Evolutionary conservation across 2,113 vertebrate species (phyloP), one percentile per base, ranked within the genome.

Genomic region (Pao palembangensis): DNA sequence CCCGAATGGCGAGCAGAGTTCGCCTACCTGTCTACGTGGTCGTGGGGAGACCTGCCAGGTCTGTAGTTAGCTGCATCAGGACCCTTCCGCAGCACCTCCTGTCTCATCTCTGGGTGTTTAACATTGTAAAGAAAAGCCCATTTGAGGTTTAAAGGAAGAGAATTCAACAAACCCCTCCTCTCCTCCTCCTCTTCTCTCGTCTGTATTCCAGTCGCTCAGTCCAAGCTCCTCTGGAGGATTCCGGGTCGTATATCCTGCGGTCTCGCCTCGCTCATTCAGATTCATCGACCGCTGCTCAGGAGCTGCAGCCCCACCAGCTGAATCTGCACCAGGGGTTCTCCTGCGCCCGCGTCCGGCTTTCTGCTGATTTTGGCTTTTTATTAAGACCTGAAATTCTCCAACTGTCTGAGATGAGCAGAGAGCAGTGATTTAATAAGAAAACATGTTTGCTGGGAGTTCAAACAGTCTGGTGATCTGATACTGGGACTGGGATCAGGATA

Each of bases 301-400:
- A 60, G 65, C 48, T 38, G 44, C 25, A 73, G 75, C 78, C 85
- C 57, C 67, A 73, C 70, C 61, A 67, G 59, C 76, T 61, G 61
- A 55, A 67, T 72, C 58, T 77, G 56, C 58, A 70, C 47, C 38
- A 6, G 49, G 34, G 61, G 25, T 48, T 55, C 46, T 77, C 65
- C 49, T 68, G 67, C 42, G 28, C 25, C 5, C 75, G 79, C 69
- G 78, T 66, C 70, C 64, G 64, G 16, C 2, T 53, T 53, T 2
- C 49, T 68, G 55, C 68, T 81, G 85, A 88, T 87, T 81, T 60
- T 53, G 71, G 71, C 68, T 67, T 49, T 51, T 75, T 80, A 89
- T 87, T 86, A 79, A 63, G 43, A 55, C 44, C 41, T 64, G 75
- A 69, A 81, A 72, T 79, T 78, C 78, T 73, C 71, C 8, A 80